Evolutionary conservation across 2,113 vertebrate species (phyloP), one percentile per base, ranked within the genome.

Genomic region (Ramphastos sulfuratus): DNA sequence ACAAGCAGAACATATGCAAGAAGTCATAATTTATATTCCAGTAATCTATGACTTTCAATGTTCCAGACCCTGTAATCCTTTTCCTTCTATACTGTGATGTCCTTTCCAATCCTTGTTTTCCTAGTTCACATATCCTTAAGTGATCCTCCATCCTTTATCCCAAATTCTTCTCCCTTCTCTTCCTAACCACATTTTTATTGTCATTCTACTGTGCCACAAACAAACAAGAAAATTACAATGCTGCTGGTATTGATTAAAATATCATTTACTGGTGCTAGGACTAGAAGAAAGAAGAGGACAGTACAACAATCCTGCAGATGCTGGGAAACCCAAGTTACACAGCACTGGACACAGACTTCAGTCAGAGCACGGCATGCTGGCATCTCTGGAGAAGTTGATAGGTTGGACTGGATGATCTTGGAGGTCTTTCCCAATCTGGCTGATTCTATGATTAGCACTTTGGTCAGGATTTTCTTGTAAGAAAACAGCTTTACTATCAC

Each of bases 1-100:
- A 89, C 80, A 93, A 96, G 91, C 61, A 87, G 75, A 89, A 61
- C 33, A 44, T 67, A 66, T 82, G 65, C 54, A 77, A 89, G 59
- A 70, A 86, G 82, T 95, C 82, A 21, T 64, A 75, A 91, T 60
- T 87, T 17, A 16, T 95, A 71, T 94, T 90, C 71, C 87, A 60
- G 87, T 71, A 90, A 94, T 56, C 82, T 33, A 37, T n/a, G 55
- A 61, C 58, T 67, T 78, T 87, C 89, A 30, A 5, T 24, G 25
- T 86, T 84, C 74, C 70, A 95, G 73, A 25, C 74, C 35, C 48
- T 72, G 13, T 58, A 83, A 93, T 67, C 39, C 70, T 69, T 85
- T 82, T 80, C 52, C n/a, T 93, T 85, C 46, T 56, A 30, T 89
- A 70, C 77, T 6, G 1, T 52, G 50, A 54, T n/a, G 33, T 50